phyloP scores from a whole-genome alignment of 2,888 invertebrate species.

The Sarcophaga subvicina region DNA sequence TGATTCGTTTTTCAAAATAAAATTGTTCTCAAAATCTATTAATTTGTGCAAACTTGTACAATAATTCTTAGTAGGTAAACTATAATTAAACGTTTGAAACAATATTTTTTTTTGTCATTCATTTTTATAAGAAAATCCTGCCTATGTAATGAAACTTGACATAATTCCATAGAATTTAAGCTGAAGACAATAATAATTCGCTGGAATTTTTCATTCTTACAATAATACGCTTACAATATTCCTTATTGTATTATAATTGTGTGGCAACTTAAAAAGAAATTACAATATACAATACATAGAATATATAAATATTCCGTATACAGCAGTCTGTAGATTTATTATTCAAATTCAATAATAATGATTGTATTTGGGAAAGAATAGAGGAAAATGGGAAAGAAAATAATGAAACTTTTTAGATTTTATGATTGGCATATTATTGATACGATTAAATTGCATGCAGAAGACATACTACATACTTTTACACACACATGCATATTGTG shows the following conservation, averaged over 20 bases:
- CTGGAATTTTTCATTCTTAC: too few species aligned
- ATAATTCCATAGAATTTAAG: too few species aligned
- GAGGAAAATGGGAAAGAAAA: not conserved
- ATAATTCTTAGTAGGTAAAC: too few species aligned
- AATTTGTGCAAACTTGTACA: too few species aligned
- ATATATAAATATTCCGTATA: not conserved
- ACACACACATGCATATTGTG: not conserved
- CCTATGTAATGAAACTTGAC: too few species aligned
- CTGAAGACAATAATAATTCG: too few species aligned
- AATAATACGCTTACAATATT: too few species aligned
- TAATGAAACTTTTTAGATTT: conserved; percentile 23
- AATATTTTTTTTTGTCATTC: too few species aligned
- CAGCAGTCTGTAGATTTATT: not conserved
- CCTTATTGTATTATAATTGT: not conserved
- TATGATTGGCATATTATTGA: conserved; percentile 54
- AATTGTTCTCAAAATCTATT: too few species aligned
- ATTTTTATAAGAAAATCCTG: too few species aligned
- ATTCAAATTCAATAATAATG: not conserved
- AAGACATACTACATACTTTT: not conserved
- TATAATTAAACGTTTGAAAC: too few species aligned
- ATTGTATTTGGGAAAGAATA: not conserved
- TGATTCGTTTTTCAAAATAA: too few species aligned
- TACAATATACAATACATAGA: not conserved
- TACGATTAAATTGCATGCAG: not conserved
- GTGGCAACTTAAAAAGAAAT: not conserved